A percentile compares a stretch with the other conserved stretches of the same genome.
These are phyloP conservation scores for Festucalex cinctus DNA, from an alignment of 2,113 vertebrate genomes.

Conservation along the genomic window DNA sequence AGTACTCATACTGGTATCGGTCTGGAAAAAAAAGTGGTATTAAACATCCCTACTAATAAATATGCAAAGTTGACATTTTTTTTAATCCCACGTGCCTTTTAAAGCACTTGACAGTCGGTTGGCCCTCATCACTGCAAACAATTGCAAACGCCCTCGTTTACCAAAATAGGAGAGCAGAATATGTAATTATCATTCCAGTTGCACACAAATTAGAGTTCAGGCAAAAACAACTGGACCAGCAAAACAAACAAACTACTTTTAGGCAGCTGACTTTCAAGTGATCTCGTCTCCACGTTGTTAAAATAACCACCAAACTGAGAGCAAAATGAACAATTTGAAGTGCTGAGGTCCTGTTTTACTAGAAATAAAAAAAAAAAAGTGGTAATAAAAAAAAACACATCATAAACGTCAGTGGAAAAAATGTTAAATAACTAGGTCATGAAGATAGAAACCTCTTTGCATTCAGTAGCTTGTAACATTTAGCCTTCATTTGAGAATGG, in stretches of 20 bases:
- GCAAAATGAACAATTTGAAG: conserved; percentile 6
- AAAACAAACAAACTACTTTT: conserved; percentile 6
- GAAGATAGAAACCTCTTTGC: background rate
- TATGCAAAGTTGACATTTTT: background rate
- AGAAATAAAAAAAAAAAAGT: conserved; percentile 1
- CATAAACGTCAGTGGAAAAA: background rate
- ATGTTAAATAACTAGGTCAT: background rate
- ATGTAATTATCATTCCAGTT: conserved; percentile 18
- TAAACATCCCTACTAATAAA: background rate
- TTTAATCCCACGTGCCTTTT: background rate
- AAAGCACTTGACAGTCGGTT: background rate
- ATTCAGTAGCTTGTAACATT: conserved; percentile 1
- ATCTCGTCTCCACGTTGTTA: background rate
- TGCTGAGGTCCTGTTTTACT: background rate
- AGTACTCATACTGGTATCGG: no score
- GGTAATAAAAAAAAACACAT: background rate
- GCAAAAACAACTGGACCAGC: conserved; percentile 3
- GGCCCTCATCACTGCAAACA: conserved; percentile 20
- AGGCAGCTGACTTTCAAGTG: conserved; percentile 19
- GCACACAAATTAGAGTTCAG: conserved; percentile 16
- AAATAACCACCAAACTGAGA: background rate
- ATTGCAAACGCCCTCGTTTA: conserved; percentile 22
- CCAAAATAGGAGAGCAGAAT: conserved; percentile 22
- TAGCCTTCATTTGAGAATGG: background rate
- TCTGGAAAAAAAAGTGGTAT: no score